These are phyloP conservation scores for Falco punctatus DNA, from an alignment of 2,113 vertebrate species.

Conservation along the genomic window DNA sequence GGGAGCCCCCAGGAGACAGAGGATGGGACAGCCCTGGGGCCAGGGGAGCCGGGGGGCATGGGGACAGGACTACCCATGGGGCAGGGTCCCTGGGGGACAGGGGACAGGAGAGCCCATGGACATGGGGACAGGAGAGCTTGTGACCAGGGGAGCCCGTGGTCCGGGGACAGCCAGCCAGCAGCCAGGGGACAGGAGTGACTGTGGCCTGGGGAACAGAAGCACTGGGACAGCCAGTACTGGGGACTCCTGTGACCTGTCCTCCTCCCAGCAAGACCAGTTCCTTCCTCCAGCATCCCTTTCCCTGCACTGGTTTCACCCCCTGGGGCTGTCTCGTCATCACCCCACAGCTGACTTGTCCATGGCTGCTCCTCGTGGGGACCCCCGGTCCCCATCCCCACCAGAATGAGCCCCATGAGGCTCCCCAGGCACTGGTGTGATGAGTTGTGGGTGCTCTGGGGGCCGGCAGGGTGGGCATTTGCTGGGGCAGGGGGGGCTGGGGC, in stretches of 20 bases:
- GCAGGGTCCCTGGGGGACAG: background rate
- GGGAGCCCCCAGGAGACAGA: background rate
- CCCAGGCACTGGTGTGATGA: background rate
- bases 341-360: background rate
- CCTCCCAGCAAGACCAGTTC: background rate
- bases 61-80: background rate
- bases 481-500: background rate
- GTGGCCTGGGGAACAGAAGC: background rate
- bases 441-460: background rate
- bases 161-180: background rate
- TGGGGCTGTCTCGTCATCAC: background rate
- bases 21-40: background rate
- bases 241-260: background rate
- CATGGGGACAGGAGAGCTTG: background rate
- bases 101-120: background rate
- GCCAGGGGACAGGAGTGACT: background rate
- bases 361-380: background rate
- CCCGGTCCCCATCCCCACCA: background rate
- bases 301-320: background rate
- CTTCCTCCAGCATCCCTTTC: background rate
- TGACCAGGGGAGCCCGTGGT: background rate
- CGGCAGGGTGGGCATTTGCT: background rate
- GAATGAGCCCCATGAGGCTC: accelerated
- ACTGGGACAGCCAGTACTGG: background rate
- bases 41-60: background rate